Evolutionary conservation across 2,113 vertebrate genomes (phyloP).

Genomic region (Crotophaga sulcirostris): DNA sequence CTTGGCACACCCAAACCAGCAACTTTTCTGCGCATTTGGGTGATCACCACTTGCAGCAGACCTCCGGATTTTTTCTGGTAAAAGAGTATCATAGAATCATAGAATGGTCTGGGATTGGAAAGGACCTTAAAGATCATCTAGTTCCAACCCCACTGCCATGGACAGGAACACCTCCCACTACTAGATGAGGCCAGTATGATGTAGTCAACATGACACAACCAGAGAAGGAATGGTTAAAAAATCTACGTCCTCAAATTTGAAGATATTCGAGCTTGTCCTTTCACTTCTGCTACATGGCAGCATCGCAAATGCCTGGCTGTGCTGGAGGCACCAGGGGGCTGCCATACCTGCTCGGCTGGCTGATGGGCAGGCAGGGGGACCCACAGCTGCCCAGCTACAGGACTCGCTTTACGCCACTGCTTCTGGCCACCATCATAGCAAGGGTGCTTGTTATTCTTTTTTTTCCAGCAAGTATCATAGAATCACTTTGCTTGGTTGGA

Average conservation of each 20-base stretch:
- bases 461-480: background rate
- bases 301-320: fast-evolving
- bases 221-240: background rate
- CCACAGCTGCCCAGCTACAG: no score
- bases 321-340: background rate
- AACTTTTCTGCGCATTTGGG: background rate
- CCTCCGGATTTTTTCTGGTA: no score
- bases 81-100: no score
- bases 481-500: no score
- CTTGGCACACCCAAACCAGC: background rate
- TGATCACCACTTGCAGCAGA: background rate
- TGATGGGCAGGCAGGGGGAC: background rate
- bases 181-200: background rate
- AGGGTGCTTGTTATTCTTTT: fast-evolving
- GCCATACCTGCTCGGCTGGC: fast-evolving
- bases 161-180: no score
- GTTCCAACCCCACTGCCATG: no score
- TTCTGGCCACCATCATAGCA: background rate
- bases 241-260: fast-evolving
- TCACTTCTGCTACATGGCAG: background rate
- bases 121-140: no score
- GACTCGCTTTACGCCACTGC: background rate
- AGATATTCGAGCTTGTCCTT: background rate
- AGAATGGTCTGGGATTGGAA: no score
- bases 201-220: background rate